Evolutionary conservation across 2,888 invertebrate genomes (phyloP).

Genomic region (Nasonovia ribisnigri): DNA sequence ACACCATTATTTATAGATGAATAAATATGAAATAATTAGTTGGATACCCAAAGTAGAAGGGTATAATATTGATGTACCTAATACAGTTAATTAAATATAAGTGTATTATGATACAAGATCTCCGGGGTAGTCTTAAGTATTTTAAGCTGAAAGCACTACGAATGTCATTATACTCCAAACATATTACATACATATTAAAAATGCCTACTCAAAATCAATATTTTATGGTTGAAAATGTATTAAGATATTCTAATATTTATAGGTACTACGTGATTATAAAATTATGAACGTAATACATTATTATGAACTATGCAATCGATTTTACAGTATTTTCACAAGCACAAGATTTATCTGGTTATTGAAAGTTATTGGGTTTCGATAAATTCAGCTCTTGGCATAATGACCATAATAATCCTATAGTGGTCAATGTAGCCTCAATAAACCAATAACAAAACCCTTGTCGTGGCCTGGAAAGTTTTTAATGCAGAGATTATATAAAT

Average conservation of each 20-base stretch:
- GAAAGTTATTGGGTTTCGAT: neutral
- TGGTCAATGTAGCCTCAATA: neutral
- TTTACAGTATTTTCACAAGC: neutral
- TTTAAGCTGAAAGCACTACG: neutral
- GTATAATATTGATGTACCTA: slow-evolving; percentile 27
- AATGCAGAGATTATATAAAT: neutral
- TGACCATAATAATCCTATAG: neutral
- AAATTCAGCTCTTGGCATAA: neutral
- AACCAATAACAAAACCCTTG: neutral
- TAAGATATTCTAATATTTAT: neutral
- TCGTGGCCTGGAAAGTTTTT: neutral
- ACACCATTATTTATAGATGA: slow-evolving; percentile 13
- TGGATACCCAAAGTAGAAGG: slow-evolving; percentile 14
- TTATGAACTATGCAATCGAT: no score
- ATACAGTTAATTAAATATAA: slow-evolving; percentile 23
- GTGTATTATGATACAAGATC: neutral
- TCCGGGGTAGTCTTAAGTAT: neutral
- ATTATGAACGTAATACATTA: neutral
- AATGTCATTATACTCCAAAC: neutral
- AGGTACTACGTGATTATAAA: neutral
- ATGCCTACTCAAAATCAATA: neutral
- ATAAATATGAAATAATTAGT: slow-evolving; percentile 34
- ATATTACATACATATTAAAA: neutral
- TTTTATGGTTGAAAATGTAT: neutral
- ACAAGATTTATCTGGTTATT: neutral